Base-by-base conservation (phyloP, 1,140 invertebrate genomes). In the Tetramorium simillimum region DNA sequence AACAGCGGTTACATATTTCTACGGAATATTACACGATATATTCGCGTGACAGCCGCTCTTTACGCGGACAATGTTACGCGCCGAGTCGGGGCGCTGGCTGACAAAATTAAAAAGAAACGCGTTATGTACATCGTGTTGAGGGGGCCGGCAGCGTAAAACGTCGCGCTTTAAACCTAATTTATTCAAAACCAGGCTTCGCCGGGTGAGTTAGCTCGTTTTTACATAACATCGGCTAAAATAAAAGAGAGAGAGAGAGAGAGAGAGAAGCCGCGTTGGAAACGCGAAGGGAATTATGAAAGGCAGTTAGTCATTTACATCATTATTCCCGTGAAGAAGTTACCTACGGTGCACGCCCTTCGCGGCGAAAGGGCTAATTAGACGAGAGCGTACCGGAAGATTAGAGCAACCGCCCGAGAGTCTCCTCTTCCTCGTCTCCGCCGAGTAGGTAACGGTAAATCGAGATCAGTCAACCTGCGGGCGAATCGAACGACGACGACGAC, bases 371-470 rank as follows among this genome's bases (percentile, higher is more conserved):
- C 86, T 89, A 89, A 89, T 89, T 89, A 89, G 88, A 58, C 88
- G 81, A 72, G 78, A 76, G 87, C 70, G 75, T 58, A 82, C 67
- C 46, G 88, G 40, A 65, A 89, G 88, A 89, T 89, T 85, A 88
- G 88, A 88, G 37, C 80, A 53, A 60, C 80, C 72, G 62, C 37
- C 46, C 43, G 28, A 75, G 53, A 53, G 51, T 60, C 33, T 53
- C 37, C 12, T 62, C 53, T 24, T 28, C 62, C 33, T 40, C 72
- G 58, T 70, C 81, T 63, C 46, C 18, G 75, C 56, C 67, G 21
- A 76, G 51, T n/a, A 2, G 49, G 21, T 89, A 89, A 89, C 88
- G 88, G 88, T 89, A 89, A 77, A 89, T 69, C 76, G 87, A 86
- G 87, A 70, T 56, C 81, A 76, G 86, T 78, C 72, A 86, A 49